Conservation (phyloP, 1,140 invertebrate genomes). For the Ectropis grisescens region DNA sequence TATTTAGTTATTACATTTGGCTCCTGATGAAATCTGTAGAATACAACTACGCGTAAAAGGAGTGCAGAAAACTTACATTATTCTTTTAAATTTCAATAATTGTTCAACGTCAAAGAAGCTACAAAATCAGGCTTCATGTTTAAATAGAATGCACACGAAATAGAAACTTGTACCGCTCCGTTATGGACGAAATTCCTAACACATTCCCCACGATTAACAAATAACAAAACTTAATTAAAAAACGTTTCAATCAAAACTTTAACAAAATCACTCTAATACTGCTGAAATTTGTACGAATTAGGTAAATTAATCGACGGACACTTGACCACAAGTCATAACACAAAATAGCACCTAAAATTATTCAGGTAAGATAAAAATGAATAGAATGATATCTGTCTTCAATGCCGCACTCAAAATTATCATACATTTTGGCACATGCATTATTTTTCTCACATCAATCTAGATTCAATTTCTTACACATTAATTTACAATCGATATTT, state of each 20-base stretch:
- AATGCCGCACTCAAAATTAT: neutral
- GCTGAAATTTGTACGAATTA: constrained; percentile 68
- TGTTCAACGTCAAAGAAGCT: no score
- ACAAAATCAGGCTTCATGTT: no score
- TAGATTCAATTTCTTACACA: constrained; percentile 25
- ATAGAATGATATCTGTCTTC: no score
- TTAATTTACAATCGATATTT: no score
- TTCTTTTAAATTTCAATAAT: no score
- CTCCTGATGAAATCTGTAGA: constrained; percentile 30
- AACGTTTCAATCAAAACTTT: constrained; percentile 62
- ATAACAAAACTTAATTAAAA: constrained; percentile 67
- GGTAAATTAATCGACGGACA: constrained; percentile 52
- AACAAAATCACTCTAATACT: constrained; percentile 70
- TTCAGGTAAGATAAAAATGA: no score
- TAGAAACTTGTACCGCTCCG: no score
- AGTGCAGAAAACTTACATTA: no score
- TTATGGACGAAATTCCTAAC: neutral
- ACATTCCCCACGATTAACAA: constrained; percentile 45
- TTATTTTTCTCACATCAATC: constrained; percentile 21
- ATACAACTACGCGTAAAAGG: no score
- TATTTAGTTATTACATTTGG: constrained; percentile 63
- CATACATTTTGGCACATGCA: constrained; percentile 46
- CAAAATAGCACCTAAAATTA: no score
- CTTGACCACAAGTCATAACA: no score
- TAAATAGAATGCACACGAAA: no score